Percentiles rank a stretch among this genome's conserved stretches.
Conservation (phyloP, 1,140 invertebrate species). For the Chrysomallon squamiferum region DNA sequence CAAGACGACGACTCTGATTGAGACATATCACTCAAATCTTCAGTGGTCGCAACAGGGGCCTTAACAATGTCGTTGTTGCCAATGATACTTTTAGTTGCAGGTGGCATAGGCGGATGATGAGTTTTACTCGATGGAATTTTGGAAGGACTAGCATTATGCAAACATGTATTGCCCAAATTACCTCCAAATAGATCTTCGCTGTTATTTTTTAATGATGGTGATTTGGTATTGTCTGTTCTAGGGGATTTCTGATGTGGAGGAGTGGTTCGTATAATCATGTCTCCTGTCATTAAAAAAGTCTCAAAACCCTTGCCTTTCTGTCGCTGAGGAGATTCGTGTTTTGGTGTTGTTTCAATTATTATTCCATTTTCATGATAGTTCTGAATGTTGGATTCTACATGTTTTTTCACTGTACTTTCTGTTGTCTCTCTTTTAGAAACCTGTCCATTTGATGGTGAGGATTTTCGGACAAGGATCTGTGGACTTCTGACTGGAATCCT, state of each 20-base stretch:
- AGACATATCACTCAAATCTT: constrained; percentile 30
- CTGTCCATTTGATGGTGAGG: constrained; percentile 11
- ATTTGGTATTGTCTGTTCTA: constrained; percentile 2
- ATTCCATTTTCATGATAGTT: constrained; percentile 29
- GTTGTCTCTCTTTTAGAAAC: constrained; percentile 8
- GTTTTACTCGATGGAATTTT: not conserved
- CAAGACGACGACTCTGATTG: constrained; percentile 19
- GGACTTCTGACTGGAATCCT: constrained; percentile 25
- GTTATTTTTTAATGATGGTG: constrained; percentile 12
- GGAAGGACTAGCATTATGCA: not conserved
- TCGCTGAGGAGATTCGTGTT: constrained; percentile 9
- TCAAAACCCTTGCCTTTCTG: constrained; percentile 56
- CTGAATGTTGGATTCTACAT: constrained; percentile 8
- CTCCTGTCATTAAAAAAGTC: constrained; percentile 63
- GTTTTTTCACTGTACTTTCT: constrained; percentile 3
- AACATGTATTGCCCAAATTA: not conserved
- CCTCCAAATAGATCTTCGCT: not conserved
- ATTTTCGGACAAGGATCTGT: not conserved
- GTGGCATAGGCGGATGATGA: not conserved
- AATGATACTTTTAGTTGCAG: not conserved
- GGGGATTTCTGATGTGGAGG: constrained; percentile 30
- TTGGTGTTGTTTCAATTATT: constrained; percentile 14
- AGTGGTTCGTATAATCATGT: constrained; percentile 61
- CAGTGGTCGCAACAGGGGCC: constrained; percentile 29
- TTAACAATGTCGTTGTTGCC: constrained; percentile 8